Evolutionary conservation across 2,888 invertebrate genomes (phyloP).

Genomic region (Cheilosia variabilis): DNA sequence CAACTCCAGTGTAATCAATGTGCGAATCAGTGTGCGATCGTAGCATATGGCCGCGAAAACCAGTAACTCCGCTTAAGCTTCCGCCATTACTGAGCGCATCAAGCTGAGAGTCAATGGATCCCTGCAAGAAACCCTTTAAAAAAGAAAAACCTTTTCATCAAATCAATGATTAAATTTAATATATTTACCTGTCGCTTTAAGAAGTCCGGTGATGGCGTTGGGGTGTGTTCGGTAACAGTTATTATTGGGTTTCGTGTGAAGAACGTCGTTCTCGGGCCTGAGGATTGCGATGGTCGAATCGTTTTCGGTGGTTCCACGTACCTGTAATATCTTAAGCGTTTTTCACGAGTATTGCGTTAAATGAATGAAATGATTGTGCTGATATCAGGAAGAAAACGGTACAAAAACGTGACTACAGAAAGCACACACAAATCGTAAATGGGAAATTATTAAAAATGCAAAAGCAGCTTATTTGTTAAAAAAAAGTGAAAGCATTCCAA

Average conservation of each 20-base stretch:
- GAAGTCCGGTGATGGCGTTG: constrained; percentile 95
- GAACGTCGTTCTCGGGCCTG: constrained; percentile 82
- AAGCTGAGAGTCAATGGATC: constrained; percentile 93
- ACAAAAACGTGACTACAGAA: constrained; percentile 19
- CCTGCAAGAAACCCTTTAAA: constrained; percentile 84
- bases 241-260: constrained; percentile 96
- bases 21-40: constrained; percentile 96
- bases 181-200: constrained; percentile 88
- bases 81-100: constrained; percentile 85
- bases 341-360: constrained; percentile 75
- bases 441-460: neutral
- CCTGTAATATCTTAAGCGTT: constrained; percentile 83
- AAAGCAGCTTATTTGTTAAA: constrained; percentile 5
- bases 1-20: constrained; percentile 93
- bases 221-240: constrained; percentile 98
- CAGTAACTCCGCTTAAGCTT: constrained; percentile 79
- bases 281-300: constrained; percentile 80
- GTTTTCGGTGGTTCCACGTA: constrained; percentile 82
- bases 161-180: neutral
- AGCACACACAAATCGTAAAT: constrained; percentile 9
- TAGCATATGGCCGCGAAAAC: constrained; percentile 87
- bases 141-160: neutral
- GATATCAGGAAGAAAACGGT: constrained; percentile 55
- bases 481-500: neutral
- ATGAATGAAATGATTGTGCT: constrained; percentile 76